phyloP scores from a whole-genome alignment of 2,888 invertebrate species.

The Craniophora ligustri region DNA sequence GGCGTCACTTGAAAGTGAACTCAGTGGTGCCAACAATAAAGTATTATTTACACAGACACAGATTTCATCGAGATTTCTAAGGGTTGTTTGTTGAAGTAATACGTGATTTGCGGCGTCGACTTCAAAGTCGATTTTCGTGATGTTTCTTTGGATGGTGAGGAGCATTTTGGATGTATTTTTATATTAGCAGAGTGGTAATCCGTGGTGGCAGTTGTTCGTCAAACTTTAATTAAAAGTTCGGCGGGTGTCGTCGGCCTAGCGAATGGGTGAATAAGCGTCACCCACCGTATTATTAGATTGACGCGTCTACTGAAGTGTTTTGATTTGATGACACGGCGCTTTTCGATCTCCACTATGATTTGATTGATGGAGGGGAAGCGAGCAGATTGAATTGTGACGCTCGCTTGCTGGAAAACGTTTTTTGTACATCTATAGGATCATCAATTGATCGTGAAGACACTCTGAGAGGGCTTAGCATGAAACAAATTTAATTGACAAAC shows the following conservation, averaged over 20 bases:
- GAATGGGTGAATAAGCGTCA: conserved; percentile 46
- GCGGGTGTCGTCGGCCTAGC: conserved; percentile 37
- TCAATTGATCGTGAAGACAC: not conserved
- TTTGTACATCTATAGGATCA: conserved; percentile 32
- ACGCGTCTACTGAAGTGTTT: conserved; percentile 40
- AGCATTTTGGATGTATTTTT: conserved; percentile 59
- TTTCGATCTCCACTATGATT: conserved; percentile 43
- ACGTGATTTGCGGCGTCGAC: conserved; percentile 82
- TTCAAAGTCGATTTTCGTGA: conserved; percentile 69
- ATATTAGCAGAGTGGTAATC: conserved; percentile 48
- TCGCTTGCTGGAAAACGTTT: conserved; percentile 34
- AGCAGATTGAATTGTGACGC: conserved; percentile 45
- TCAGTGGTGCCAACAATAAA: conserved; percentile 65
- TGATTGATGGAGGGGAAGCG: conserved; percentile 43
- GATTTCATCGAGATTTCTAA: conserved; percentile 68
- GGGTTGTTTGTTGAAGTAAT: conserved; percentile 82
- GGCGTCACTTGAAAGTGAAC: conserved; percentile 61
- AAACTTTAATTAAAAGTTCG: conserved; percentile 78
- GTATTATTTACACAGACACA: conserved; percentile 70
- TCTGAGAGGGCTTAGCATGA: conserved; percentile 15
- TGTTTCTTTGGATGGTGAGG: conserved; percentile 55
- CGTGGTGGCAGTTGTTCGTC: conserved; percentile 58
- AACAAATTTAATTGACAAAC: conserved; percentile 6
- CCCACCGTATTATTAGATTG: conserved; percentile 48
- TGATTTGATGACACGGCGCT: conserved; percentile 52